Base-by-base conservation (phyloP, 2,113 vertebrate genomes). In the Mesitornis unicolor region DNA sequence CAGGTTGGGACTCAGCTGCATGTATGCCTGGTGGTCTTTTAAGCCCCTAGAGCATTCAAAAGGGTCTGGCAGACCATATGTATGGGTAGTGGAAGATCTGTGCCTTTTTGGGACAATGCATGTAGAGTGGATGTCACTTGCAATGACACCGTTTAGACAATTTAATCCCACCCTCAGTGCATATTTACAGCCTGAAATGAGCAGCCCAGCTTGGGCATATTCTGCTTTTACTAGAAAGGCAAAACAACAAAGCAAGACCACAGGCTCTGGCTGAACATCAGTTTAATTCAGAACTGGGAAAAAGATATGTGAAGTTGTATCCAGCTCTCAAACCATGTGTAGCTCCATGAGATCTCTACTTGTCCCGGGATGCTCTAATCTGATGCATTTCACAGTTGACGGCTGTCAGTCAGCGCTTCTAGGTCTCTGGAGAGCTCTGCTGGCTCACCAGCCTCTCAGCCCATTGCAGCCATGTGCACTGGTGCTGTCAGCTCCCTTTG, bases 391-490 rank as follows among this genome's bases (percentile, higher is more conserved):
- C 40, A 22, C 22, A 45, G 51, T 67, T 36, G 56, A 38, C 10
- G 36, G 45, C 57, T 26, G 20, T 63, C 65, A 84, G 31, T 47
- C 22, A 42, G 43, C n/a, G 16, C 19, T 87, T 90, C 10, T 16
- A 40, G 33, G 50, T 75, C 43, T 70, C 85, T 67, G 33, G 45
- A 69, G 61, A 59, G 33, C 50, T 70, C 68, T 92, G 31, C 68
- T 84, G 73, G 40, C 33, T 54, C 48, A 70, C 43, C 59, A 88
- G 35, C 22, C 60, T 26, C 82, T 64, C 71, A 74, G 54, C 14
- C 67, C 56, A 45, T 18, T 7, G 1, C 50, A 87, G 61, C 26
- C 4, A 0, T 1, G 21, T 40, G 45, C 35, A 7, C 35, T 3
- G 3, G 16, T 70, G 47, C 51, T 67, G 24, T 93, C 36, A 51